Evolutionary conservation across 2,888 invertebrate genomes (phyloP), one percentile per base, ranked within the genome.

Genomic region (Noctua janthina): DNA sequence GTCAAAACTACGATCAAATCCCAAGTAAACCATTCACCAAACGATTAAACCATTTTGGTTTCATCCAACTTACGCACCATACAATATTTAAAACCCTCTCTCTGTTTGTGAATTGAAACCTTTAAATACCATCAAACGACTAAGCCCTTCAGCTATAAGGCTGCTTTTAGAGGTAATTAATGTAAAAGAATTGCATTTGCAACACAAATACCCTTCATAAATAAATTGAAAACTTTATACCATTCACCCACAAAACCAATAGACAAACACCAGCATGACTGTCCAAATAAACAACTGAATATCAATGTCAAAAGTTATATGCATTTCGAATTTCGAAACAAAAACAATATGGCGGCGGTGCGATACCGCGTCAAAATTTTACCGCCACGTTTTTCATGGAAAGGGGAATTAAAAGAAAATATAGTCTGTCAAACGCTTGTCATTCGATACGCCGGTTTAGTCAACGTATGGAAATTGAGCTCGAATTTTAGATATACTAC

Each of bases 321-420:
- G 76, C 82, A 82, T 56, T 82, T 82, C 62, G 49, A 80, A 80
- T 72, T 78, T 74, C 23, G 51, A 68, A 86, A 83, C 71, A 77
- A 80, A 86, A 83, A 80, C 79, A 86, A 62, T 62, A 86, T 86
- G 85, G 72, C 64, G 35, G 49, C 49, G 29, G 46, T 0, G 39
- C 43, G 86, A 83, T 86, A 77, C 49, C 85, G 83, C 80, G 72
- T 54, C 51, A 54, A 71, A 82, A 72, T 20, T 73, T 76, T 68
- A 23, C 74, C 59, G 69, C 79, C 23, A 66, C 75, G 29, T 75
- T 86, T 83, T 86, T 83, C 76, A 71, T 70, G 67, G 71, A 74
- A 68, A 79, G 54, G n/a, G 71, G 76, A 86, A 85, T 86, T 86
- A 83, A 79, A 85, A 83, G 83, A 83, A 86, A 80, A 86, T 80